phyloP scores from a whole-genome alignment of 2,113 vertebrate genomes.

The Argyrosomus japonicus region DNA sequence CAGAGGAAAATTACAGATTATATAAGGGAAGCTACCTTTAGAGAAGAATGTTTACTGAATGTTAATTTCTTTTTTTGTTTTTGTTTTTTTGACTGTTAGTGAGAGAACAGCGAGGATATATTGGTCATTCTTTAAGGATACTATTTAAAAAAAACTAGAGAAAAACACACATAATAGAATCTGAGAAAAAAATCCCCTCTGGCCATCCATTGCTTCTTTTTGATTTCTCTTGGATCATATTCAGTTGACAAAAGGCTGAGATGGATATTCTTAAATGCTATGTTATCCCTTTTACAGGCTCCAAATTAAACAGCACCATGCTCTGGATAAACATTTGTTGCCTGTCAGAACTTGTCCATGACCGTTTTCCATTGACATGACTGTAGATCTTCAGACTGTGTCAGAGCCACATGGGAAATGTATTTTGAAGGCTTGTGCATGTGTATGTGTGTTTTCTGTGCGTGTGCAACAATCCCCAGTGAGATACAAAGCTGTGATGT shows the following conservation, averaged over 20 bases:
- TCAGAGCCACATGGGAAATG: constrained; percentile 58
- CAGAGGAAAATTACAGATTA: constrained; percentile 94
- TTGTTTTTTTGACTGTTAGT: constrained; percentile 88
- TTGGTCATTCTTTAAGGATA: constrained; percentile 92
- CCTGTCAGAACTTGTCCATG: constrained; percentile 88
- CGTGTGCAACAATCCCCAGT: constrained; percentile 76
- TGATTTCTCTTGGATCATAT: constrained; percentile 91
- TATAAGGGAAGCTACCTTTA: constrained; percentile 98
- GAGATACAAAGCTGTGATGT: constrained; percentile 79
- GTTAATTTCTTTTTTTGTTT: constrained; percentile 87
- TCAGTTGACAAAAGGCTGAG: constrained; percentile 95
- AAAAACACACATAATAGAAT: constrained; percentile 81
- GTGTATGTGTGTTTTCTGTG: constrained; percentile 72
- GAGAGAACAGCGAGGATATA: constrained; percentile 92
- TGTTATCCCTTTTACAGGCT: constrained; percentile 93
- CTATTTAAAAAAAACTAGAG: constrained; percentile 87
- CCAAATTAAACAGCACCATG: constrained; percentile 78
- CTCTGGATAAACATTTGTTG: constrained; percentile 88
- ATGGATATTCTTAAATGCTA: constrained; percentile 91
- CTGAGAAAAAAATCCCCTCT: constrained; percentile 83
- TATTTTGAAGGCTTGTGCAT: constrained; percentile 69
- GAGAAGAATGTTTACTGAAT: constrained; percentile 99
- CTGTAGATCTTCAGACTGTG: constrained; percentile 61
- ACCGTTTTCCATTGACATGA: constrained; percentile 88
- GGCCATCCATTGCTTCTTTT: constrained; percentile 87